Evolutionary conservation across 2,113 vertebrate genomes (phyloP), one percentile per base, ranked within the genome.

Genomic region (Sarotherodon lohbergeri): DNA sequence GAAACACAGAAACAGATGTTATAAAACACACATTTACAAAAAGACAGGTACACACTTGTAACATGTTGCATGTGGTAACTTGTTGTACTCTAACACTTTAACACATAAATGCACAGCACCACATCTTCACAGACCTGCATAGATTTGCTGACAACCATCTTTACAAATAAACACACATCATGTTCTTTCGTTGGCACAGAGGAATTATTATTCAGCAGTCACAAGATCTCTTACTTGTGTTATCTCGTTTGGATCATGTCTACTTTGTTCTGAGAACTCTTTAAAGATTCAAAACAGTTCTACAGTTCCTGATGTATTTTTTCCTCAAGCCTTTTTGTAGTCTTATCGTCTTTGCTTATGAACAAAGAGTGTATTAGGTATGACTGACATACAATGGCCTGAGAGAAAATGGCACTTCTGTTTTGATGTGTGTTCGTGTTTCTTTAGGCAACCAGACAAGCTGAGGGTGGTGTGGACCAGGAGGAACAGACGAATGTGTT

Each of bases 401-500:
- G 12, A 50, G 56, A 5, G 6, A 41, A 61, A 12, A 7, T 17
- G 76, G 24, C 4, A 39, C 54, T 34, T 50, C 32, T 83, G 79
- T 88, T 85, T 83, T 92, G 59, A 66, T 78, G 11, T 88, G 83
- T 88, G 86, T 86, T 2, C 76, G 4, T 88, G 66, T 92, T 90
- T 89, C 27, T 73, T 16, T 82, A 98, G 98, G 98, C 97, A 98
- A 89, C 98, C 98, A 1, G 97, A 98, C 95, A 98, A 98, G 91
- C 93, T 98, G 89, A 95, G 97, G 68, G 97, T 98, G 87, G 97
- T 98, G 19, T 98, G 98, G 98, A 98, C 98, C 54, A 96, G 98
- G 73, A 96, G 98, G 90, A 98, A 98, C 96, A 95, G 98, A 17
- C 97, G 98, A 12, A 96, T 98, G 94, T 98, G 97, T 89, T 98